Evolutionary conservation across 2,113 vertebrate species (phyloP).

Genomic region (Oplegnathus fasciatus): DNA sequence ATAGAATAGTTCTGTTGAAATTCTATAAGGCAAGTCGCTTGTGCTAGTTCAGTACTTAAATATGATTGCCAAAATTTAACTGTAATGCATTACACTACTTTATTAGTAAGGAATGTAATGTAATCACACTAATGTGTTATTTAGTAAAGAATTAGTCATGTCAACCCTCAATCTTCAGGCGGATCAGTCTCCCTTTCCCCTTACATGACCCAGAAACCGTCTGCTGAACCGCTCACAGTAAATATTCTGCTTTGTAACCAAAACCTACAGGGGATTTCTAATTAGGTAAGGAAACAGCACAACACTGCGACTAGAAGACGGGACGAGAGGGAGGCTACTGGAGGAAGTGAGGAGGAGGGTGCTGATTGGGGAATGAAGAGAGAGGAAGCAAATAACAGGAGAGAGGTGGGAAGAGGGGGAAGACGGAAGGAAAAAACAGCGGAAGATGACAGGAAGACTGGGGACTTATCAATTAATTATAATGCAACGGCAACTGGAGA

Average conservation of each 20-base stretch:
- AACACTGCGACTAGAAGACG: conserved; percentile 32
- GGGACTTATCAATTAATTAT: conserved; percentile 68
- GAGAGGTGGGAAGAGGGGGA: conserved; percentile 39
- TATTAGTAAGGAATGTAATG: conserved; percentile 29
- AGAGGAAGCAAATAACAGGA: conserved; percentile 54
- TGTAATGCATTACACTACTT: not conserved
- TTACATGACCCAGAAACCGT: conserved; percentile 77
- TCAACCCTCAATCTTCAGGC: conserved; percentile 41
- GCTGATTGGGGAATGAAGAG: conserved; percentile 44
- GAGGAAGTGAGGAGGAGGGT: conserved; percentile 36
- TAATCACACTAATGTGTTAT: conserved; percentile 26
- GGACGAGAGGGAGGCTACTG: conserved; percentile 38
- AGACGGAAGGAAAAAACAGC: conserved; percentile 32
- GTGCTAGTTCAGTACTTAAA: not conserved
- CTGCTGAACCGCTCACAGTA: conserved; percentile 73
- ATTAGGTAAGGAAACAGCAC: conserved; percentile 76
- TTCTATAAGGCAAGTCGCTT: conserved; percentile 7
- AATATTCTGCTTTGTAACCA: conserved; percentile 72
- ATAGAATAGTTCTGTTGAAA: conserved; percentile 15
- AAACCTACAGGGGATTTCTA: conserved; percentile 75
- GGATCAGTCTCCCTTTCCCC: conserved; percentile 33
- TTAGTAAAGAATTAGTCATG: conserved; percentile 52
- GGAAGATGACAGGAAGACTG: conserved; percentile 57
- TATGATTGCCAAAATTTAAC: conserved; percentile 5
- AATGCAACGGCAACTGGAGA: conserved; percentile 18